Evolutionary conservation across 2,888 invertebrate species (phyloP).

Genomic region (Dasysyrphus albostriatus): DNA sequence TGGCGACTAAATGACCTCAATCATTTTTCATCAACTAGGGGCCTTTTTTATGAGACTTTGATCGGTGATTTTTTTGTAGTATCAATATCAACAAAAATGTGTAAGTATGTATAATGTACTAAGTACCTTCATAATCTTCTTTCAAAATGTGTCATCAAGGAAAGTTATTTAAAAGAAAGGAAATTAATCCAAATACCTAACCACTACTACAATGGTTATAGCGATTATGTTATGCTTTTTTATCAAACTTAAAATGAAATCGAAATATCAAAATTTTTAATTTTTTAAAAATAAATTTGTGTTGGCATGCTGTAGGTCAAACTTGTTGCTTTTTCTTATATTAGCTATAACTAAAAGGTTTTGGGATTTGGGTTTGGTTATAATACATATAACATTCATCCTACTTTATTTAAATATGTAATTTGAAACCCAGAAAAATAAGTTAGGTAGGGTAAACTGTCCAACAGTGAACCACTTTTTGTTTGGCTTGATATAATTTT

Average conservation of each 20-base stretch:
- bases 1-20: background rate
- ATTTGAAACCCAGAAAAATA: no score
- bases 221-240: background rate
- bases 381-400: no score
- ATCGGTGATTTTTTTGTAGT: constrained; percentile 21
- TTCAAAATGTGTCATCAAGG: constrained; percentile 2
- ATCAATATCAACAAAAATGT: background rate
- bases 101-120: background rate
- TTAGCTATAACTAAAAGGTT: no score
- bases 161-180: background rate
- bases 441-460: no score
- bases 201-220: background rate
- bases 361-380: no score
- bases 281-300: no score
- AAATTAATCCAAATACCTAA: background rate
- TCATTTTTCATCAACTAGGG: background rate
- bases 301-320: no score
- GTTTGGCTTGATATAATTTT: no score
- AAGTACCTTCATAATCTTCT: background rate
- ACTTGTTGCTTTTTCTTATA: no score
- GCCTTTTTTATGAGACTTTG: constrained; percentile 6
- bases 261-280: no score
- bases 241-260: background rate
- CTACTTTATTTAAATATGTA: no score
- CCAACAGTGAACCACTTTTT: no score